These are phyloP conservation scores for Ciconia boyciana DNA, from an alignment of 2,113 vertebrate genomes.

Conservation along the genomic window DNA sequence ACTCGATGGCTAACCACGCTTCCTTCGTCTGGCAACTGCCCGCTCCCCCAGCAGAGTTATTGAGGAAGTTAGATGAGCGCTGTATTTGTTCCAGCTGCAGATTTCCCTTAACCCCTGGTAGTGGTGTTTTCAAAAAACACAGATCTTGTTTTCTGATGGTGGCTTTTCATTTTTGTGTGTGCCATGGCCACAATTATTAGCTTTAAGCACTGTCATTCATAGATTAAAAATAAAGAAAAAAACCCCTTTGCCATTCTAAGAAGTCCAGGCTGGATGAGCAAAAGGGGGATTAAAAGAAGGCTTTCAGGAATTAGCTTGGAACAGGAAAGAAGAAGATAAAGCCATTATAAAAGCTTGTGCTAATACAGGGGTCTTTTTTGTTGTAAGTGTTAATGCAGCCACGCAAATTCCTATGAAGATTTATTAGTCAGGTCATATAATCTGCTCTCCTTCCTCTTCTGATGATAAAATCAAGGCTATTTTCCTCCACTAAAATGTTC, in stretches of 20 bases:
- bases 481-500: neutral
- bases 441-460: neutral
- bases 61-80: conserved; percentile 59
- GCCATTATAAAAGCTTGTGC: conserved; percentile 23
- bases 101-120: conserved; percentile 69
- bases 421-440: conserved; percentile 17
- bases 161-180: neutral
- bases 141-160: neutral
- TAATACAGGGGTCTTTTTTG: conserved; percentile 36
- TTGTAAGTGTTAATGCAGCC: conserved; percentile 16
- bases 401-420: conserved; percentile 38
- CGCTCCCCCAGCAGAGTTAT: conserved; percentile 44
- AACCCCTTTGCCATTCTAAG: neutral
- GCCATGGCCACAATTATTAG: neutral
- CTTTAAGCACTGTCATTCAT: neutral
- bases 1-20: conserved; percentile 51
- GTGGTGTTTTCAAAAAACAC: neutral
- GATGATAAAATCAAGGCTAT: conserved; percentile 6
- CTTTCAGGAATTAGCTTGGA: conserved; percentile 28
- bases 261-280: conserved; percentile 7
- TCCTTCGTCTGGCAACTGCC: conserved; percentile 62
- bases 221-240: neutral
- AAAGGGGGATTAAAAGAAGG: conserved; percentile 3
- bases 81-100: conserved; percentile 71
- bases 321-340: conserved; percentile 33